Percentiles rank a stretch among this genome's conserved stretches.
Conservation (phyloP, 2,797 vertebrate species). For the Urosaurus nigricauda region DNA sequence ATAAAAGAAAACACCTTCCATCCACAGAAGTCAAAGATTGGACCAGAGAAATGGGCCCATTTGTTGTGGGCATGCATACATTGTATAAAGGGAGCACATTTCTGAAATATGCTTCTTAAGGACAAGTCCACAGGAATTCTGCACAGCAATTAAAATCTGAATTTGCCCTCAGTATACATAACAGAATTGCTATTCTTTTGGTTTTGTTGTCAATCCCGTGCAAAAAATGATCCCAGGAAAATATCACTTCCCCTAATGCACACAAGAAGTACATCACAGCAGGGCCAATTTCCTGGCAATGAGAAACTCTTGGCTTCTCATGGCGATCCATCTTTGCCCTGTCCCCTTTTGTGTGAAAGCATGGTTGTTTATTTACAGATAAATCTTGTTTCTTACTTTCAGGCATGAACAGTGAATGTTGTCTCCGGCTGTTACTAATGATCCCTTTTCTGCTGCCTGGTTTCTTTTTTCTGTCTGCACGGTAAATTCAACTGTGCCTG, state of each 20-base stretch:
- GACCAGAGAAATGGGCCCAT: neutral
- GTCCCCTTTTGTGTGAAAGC: slow-evolving; percentile 8
- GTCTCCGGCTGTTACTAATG: slow-evolving; percentile 31
- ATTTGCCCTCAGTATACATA: neutral
- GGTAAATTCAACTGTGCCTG: slow-evolving; percentile 2
- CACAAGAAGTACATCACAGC: fast-evolving
- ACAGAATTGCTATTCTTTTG: neutral
- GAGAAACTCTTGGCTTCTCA: neutral
- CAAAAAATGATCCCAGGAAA: neutral
- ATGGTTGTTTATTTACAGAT: slow-evolving; percentile 3
- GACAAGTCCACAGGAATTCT: too few species aligned
- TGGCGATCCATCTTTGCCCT: neutral
- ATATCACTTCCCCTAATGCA: neutral
- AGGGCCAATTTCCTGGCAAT: fast-evolving
- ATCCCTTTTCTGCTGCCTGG: slow-evolving; percentile 25
- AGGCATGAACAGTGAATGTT: neutral
- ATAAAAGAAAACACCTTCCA: too few species aligned
- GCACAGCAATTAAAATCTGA: neutral
- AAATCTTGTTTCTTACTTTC: slow-evolving; percentile 51
- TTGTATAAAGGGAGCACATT: neutral
- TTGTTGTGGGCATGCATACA: too few species aligned
- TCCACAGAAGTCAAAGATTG: neutral
- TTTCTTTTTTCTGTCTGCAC: neutral
- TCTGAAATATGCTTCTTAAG: neutral
- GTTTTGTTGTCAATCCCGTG: neutral